These are phyloP conservation scores for Mellivora capensis DNA, from an alignment of 2,113 vertebrate genomes.

Conservation along the genomic window DNA sequence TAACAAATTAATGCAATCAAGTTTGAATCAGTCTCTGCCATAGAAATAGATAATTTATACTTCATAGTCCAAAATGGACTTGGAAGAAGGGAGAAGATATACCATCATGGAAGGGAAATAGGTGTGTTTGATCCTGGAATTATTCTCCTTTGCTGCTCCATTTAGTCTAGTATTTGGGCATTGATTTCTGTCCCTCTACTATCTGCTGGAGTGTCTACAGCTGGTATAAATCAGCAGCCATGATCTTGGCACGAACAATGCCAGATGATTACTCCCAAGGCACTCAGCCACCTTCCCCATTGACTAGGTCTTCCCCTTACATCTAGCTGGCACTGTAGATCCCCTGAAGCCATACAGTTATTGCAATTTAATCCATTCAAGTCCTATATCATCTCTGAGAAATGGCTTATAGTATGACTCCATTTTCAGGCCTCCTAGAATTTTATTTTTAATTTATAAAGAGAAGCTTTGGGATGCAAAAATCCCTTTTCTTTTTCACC, in stretches of 20 bases:
- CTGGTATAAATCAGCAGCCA: background rate
- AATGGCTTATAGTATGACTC: background rate
- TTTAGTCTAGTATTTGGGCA: background rate
- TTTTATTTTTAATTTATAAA: slow-evolving; percentile 38
- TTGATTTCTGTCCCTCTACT: background rate
- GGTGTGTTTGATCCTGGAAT: background rate
- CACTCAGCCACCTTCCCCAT: background rate
- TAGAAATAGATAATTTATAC: background rate
- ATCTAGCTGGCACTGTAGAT: background rate
- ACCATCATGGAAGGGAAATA: background rate
- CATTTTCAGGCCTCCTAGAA: background rate
- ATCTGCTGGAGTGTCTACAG: background rate
- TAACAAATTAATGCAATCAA: background rate
- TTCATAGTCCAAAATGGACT: background rate
- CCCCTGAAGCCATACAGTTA: background rate
- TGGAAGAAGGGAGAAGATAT: background rate
- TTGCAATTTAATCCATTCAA: background rate
- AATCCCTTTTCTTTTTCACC: slow-evolving; percentile 11
- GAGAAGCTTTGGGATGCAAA: background rate
- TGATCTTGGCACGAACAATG: background rate
- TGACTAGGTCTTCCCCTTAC: background rate
- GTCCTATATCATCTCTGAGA: background rate
- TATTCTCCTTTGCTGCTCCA: background rate
- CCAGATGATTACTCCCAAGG: background rate
- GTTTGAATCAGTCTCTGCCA: background rate